These are phyloP conservation scores for Lapara coniferarum DNA, from an alignment of 2,888 invertebrate species.

Conservation along the genomic window DNA sequence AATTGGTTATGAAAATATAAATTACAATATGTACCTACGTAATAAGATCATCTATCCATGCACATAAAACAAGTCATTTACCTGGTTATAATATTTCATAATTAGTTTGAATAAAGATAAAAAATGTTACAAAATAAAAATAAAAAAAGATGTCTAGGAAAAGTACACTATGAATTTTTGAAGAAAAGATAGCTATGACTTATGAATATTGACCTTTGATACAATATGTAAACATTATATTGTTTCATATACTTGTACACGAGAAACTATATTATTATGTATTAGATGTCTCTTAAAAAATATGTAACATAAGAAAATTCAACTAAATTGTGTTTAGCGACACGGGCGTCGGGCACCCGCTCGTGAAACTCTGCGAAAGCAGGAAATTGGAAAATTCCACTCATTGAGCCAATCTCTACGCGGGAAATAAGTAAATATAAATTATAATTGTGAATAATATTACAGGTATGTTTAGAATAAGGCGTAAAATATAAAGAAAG, in stretches of 20 bases:
- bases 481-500: background rate
- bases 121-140: too few species aligned
- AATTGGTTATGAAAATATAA: too few species aligned
- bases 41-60: too few species aligned
- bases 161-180: too few species aligned
- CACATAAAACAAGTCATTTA: too few species aligned
- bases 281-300: background rate
- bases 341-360: slow-evolving; percentile 1
- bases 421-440: slow-evolving; percentile 29
- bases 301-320: background rate
- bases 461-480: background rate
- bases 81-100: too few species aligned
- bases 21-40: too few species aligned
- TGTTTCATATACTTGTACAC: background rate
- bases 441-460: slow-evolving; percentile 25
- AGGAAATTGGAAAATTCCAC: slow-evolving; percentile 48
- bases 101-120: too few species aligned
- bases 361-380: slow-evolving; percentile 11
- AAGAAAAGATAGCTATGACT: too few species aligned
- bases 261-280: background rate
- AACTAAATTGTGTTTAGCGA: slow-evolving; percentile 1
- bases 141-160: too few species aligned
- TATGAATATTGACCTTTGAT: too few species aligned
- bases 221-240: background rate
- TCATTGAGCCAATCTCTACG: slow-evolving; percentile 36